Base-by-base conservation (phyloP, 2,888 invertebrate species). In the Hoplodrina ambigua region DNA sequence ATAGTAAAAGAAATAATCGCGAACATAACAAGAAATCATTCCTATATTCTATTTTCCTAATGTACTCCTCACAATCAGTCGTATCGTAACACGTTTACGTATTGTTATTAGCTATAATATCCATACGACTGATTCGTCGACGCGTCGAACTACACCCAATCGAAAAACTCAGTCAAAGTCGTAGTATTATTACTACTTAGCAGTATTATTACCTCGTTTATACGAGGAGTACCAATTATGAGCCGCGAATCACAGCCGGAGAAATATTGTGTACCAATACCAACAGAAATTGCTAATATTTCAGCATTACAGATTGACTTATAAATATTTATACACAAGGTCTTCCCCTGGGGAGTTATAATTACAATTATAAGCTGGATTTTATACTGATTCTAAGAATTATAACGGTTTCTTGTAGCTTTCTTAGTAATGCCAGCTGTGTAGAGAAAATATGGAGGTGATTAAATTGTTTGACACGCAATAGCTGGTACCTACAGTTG, bases 251-350 rank as follows among this genome's bases (percentile, higher is more conserved):
- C 30, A 56, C 46, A 52, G 19, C 30, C n/a, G n/a, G 19, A n/a
- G 33, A 30, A 77, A 63, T 77, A 69, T 19, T 54, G 50, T 41
- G 41, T n/a, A n/a, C 49, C 55, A 75, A 49, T 62, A 49, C 25
- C 33, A 52, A 49, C n/a, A n/a, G 41, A 53, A 80, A 44, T 46
- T 13, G 49, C 49, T 19, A 41, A 62, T 54, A 70, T 63, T 56
- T 60, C 49, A 71, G 52, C 49, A 76, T 59, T 65, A 80, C 44
- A 57, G 49, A 58, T 53, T 46, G 33, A 30, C 53, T 52, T 59
- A 61, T 75, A 49, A 62, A 76, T 80, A 76, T 75, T 58, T 80
- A 68, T 58, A 44, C 15, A 20, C 52, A 17, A 52, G 52, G 20
- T 30, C 20, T 13, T 49, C 4, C 44, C 30, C 25, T 33, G 6